Conservation (phyloP, 2,888 invertebrate species). For the Cantharis nigra region DNA sequence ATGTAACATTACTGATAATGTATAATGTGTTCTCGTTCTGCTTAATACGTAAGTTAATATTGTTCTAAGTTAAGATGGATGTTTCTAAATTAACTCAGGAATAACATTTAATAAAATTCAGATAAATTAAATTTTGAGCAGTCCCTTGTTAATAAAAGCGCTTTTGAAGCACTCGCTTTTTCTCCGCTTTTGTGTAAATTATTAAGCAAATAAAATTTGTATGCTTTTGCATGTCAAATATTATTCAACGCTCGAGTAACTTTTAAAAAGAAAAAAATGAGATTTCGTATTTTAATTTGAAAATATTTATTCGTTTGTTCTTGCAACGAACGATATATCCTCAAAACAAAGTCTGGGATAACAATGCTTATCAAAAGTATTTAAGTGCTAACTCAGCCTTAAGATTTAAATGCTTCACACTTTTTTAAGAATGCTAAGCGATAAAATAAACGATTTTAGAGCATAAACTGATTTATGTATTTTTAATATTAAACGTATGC, state of each 20-base stretch:
- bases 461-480: no score
- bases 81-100: background rate
- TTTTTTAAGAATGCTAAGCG: background rate
- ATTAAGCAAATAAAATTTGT: background rate
- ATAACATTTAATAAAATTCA: background rate
- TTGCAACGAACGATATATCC: background rate
- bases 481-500: no score
- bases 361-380: no score
- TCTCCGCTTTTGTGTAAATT: background rate
- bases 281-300: background rate
- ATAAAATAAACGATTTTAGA: no score
- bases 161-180: background rate
- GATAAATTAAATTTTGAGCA: background rate
- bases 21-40: background rate
- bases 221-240: background rate
- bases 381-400: no score
- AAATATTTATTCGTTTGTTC: background rate
- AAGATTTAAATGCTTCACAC: no score
- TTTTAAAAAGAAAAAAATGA: background rate
- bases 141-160: background rate
- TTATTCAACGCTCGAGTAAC: background rate
- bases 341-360: no score
- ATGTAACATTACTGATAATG: background rate
- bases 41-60: background rate
- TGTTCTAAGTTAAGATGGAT: background rate